phyloP scores from a whole-genome alignment of 2,113 vertebrate genomes.

The Albula goreensis region DNA sequence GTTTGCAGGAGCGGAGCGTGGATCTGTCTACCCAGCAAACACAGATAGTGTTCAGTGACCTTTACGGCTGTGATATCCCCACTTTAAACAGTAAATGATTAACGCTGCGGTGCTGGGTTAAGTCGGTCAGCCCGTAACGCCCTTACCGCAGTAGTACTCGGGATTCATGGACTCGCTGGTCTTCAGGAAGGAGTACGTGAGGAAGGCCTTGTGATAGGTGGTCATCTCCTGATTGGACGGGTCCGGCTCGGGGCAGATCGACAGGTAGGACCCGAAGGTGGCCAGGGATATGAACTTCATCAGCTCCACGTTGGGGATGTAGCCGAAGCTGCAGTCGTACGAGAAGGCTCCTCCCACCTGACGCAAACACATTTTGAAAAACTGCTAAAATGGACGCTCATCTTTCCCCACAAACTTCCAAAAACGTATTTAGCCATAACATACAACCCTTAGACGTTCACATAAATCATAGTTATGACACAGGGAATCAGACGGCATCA shows the following conservation, averaged over 20 bases:
- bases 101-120: not conserved
- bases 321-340: conserved; percentile 95
- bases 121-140: not conserved
- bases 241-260: conserved; percentile 84
- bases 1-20: no score
- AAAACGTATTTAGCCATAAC: not conserved
- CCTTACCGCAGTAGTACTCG: conserved; percentile 91
- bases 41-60: no score
- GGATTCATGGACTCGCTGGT: conserved; percentile 89
- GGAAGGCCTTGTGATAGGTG: conserved; percentile 90
- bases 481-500: no score
- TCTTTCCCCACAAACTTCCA: not conserved
- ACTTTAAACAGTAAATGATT: no score
- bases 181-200: conserved; percentile 92
- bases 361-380: not conserved
- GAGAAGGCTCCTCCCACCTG: conserved; percentile 95
- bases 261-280: conserved; percentile 92
- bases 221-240: conserved; percentile 80
- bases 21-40: no score
- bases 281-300: conserved; percentile 99
- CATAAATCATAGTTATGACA: no score
- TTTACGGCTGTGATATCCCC: no score
- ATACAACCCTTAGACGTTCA: no score
- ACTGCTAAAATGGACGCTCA: not conserved
- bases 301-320: conserved; percentile 93